Percentiles rank a stretch among this genome's conserved stretches.
These are phyloP conservation scores for Upupa epops DNA, from an alignment of 2,113 vertebrate genomes.

Conservation along the genomic window DNA sequence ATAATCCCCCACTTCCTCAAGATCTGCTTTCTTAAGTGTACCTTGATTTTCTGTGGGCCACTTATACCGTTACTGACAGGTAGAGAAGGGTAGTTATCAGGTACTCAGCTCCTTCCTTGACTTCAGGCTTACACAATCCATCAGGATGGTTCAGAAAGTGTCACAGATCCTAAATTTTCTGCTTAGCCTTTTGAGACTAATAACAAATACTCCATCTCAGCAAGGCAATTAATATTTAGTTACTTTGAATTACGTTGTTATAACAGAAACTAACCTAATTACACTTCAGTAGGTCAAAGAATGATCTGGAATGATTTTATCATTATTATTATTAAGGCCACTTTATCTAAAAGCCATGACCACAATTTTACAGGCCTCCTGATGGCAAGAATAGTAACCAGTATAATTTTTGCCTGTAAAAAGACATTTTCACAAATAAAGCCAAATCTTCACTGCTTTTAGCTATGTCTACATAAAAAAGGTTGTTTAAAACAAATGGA, in stretches of 20 bases:
- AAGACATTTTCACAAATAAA: not conserved
- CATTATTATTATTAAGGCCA: not conserved
- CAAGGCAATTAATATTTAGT: not conserved
- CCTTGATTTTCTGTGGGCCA: not conserved
- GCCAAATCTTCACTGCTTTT: not conserved
- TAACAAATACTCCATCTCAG: not conserved
- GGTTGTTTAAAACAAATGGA: slow-evolving; percentile 14
- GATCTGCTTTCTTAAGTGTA: not conserved
- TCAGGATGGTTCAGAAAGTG: not conserved
- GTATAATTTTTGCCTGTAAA: not conserved
- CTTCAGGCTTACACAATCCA: not conserved
- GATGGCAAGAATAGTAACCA: not conserved
- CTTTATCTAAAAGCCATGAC: not conserved
- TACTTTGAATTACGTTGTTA: not conserved
- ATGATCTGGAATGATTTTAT: not conserved
- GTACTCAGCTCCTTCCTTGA: not conserved
- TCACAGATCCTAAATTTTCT: not conserved
- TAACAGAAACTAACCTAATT: not conserved
- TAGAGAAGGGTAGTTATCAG: not conserved
- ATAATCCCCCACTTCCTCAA: not conserved
- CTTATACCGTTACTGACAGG: not conserved
- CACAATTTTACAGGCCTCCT: not conserved
- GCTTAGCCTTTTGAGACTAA: not conserved
- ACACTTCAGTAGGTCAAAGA: not conserved
- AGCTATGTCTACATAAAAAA: not conserved